Base-by-base conservation (phyloP, 2,113 vertebrate species). In the Sardina pilchardus region DNA sequence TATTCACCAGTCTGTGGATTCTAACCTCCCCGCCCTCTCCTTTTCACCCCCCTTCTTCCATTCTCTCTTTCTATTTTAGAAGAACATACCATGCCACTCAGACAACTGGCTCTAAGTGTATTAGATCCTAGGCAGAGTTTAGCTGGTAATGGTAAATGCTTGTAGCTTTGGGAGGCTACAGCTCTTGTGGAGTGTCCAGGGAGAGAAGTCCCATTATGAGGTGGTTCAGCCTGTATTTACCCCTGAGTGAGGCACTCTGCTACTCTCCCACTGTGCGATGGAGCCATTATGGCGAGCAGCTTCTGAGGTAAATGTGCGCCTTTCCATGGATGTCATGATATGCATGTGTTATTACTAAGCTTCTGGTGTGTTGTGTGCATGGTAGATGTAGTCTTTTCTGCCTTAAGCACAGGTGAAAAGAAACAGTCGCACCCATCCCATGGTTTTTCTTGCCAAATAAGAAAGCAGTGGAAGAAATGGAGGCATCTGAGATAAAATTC, bases 121-220 rank as follows among this genome's bases (percentile, higher is more conserved):
- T 81, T 90, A 87, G 86, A 86, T 85, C 83, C 59, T 10, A 44
- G 34, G 59, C 81, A 82, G 48, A 34, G 84, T 82, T 87, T 59
- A 84, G 83, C 81, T 83, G 48, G n/a, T 92, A 91, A 92, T 91
- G 86, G 89, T 91, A 88, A 91, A 91, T 89, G 87, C 90, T 85
- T 92, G 89, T 90, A 86, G 44, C 82, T 48, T 88, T 86, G 44
- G 53, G 82, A 89, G 82, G 82, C 30, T 30, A 81, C 30, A 45
- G 83, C 63, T 67, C 48, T 50, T 81, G 75, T 81, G 67, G 82
- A 85, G 81, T 82, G 82, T 90, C 86, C 75, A 78, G 59, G 83
- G 84, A 84, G 84, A 85, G 84, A 83, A 78, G 63, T 53, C 19
- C 81, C 84, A 67, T 85, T 89, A 89, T 75, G 82, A 53, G 84